phyloP scores from a whole-genome alignment of 2,888 invertebrate species.

The Schrankia costaestrigalis region DNA sequence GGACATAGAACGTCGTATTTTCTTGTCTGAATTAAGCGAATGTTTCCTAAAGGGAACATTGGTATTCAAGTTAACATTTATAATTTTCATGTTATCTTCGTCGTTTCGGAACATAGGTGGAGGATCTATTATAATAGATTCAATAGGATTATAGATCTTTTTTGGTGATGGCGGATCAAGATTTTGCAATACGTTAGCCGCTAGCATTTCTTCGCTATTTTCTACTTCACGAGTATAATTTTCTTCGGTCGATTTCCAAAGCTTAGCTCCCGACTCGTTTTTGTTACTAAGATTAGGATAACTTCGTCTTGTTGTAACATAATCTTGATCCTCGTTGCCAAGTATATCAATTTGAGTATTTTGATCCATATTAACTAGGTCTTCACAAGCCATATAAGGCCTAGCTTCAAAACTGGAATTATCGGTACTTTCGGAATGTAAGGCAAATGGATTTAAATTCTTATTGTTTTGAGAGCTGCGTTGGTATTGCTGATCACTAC shows the following conservation, averaged over 20 bases:
- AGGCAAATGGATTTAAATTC: constrained; percentile 46
- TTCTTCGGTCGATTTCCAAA: constrained; percentile 73
- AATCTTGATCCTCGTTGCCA: constrained; percentile 56
- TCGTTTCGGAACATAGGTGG: constrained; percentile 82
- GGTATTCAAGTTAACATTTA: constrained; percentile 65
- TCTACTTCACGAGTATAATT: constrained; percentile 46
- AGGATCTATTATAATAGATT: constrained; percentile 74
- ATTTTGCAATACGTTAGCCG: constrained; percentile 50
- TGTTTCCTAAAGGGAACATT: constrained; percentile 75
- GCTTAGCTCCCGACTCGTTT: constrained; percentile 54
- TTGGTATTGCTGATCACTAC: constrained; percentile 32
- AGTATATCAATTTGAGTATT: constrained; percentile 75
- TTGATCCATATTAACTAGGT: constrained; percentile 84
- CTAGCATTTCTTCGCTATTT: constrained; percentile 36
- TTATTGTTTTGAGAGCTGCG: constrained; percentile 33
- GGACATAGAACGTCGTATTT: constrained; percentile 69
- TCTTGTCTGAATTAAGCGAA: constrained; percentile 83
- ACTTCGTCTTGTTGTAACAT: constrained; percentile 80
- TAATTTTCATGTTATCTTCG: constrained; percentile 65
- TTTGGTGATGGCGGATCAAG: constrained; percentile 70
- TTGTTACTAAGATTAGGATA: constrained; percentile 83
- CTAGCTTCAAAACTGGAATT: constrained; percentile 80
- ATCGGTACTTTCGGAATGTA: constrained; percentile 83
- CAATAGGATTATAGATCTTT: constrained; percentile 45
- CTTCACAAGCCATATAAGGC: constrained; percentile 84